phyloP scores from a whole-genome alignment of 2,113 vertebrate genomes.

The Hippocampus mohnikei region DNA sequence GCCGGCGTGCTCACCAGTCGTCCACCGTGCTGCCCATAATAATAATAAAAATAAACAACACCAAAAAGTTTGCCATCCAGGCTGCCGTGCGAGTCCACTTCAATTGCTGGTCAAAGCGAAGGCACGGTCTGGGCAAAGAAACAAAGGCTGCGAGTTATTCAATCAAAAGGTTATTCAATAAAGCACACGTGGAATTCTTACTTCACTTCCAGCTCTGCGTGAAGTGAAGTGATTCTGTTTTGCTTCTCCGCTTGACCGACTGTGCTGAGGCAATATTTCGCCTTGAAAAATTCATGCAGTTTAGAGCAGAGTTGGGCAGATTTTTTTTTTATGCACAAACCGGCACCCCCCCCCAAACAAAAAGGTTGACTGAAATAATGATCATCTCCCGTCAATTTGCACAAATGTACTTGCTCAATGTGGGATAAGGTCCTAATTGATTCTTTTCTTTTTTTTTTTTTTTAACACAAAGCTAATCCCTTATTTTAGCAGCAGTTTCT shows the following conservation, averaged over 20 bases:
- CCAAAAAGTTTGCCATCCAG: not conserved
- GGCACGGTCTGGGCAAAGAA: not conserved
- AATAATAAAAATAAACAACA: not conserved
- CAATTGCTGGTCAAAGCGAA: not conserved
- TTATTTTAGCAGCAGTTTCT: too few relatives aligned
- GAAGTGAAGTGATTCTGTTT: not conserved
- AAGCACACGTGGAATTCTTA: not conserved
- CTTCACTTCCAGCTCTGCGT: not conserved
- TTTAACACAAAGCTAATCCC: not conserved
- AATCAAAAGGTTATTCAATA: slow-evolving; percentile 3
- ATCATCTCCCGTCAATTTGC: not conserved
- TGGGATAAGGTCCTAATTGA: too few relatives aligned
- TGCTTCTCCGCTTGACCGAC: slow-evolving; percentile 9
- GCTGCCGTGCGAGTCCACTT: slow-evolving; percentile 2
- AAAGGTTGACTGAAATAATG: too few relatives aligned
- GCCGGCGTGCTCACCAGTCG: too few relatives aligned
- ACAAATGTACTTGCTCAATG: not conserved
- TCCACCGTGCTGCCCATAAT: too few relatives aligned
- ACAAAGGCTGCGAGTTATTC: not conserved
- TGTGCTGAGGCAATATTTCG: slow-evolving; percentile 8
- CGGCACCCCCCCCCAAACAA: not conserved
- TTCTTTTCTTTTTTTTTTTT: not conserved
- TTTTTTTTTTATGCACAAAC: too few relatives aligned
- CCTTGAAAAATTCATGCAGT: not conserved
- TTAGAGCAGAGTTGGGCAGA: not conserved